Percentiles rank a stretch among this genome's conserved stretches.
Conservation (phyloP, 1,140 invertebrate genomes). For the Drosophila leontia region DNA sequence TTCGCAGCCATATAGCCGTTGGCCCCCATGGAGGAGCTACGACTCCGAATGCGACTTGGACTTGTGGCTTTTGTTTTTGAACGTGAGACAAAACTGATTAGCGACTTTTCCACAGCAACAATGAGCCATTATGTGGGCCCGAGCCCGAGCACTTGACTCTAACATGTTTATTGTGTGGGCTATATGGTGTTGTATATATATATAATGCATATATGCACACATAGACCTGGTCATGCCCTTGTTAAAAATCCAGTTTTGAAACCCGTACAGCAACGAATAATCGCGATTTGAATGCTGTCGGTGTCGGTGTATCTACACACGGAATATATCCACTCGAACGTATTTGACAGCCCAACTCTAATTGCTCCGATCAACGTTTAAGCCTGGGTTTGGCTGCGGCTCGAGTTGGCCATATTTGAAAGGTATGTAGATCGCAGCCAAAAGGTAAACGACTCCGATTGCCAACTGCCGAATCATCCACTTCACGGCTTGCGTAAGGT, state of each 20-base stretch:
- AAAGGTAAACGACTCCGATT: slow-evolving; percentile 30
- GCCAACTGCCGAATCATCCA: slow-evolving; percentile 17
- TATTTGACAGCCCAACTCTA: slow-evolving; percentile 66
- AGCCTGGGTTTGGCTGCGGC: not conserved
- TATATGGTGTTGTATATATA: slow-evolving; percentile 6
- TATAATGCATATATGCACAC: slow-evolving; percentile 13
- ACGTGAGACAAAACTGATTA: slow-evolving; percentile 79
- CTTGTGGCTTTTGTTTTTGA: slow-evolving; percentile 67
- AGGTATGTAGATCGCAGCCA: slow-evolving; percentile 28
- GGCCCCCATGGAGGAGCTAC: slow-evolving; percentile 54
- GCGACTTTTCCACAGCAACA: slow-evolving; percentile 62
- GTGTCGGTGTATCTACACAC: slow-evolving; percentile 5
- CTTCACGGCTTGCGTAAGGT: not conserved
- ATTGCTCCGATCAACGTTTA: slow-evolving; percentile 60
- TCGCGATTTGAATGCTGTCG: slow-evolving; percentile 53
- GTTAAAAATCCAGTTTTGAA: slow-evolving; percentile 74
- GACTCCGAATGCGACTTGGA: slow-evolving; percentile 35
- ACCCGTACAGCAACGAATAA: slow-evolving; percentile 40
- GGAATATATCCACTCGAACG: slow-evolving; percentile 21
- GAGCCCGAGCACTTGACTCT: slow-evolving; percentile 48
- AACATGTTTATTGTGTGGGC: slow-evolving; percentile 30
- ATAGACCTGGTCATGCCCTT: slow-evolving; percentile 60
- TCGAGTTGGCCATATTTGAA: slow-evolving; percentile 10
- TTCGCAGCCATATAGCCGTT: slow-evolving; percentile 57
- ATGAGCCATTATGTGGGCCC: slow-evolving; percentile 44